Evolutionary conservation across 2,888 invertebrate genomes (phyloP), one percentile per base, ranked within the genome.

Genomic region (Coecobrya sp.): DNA sequence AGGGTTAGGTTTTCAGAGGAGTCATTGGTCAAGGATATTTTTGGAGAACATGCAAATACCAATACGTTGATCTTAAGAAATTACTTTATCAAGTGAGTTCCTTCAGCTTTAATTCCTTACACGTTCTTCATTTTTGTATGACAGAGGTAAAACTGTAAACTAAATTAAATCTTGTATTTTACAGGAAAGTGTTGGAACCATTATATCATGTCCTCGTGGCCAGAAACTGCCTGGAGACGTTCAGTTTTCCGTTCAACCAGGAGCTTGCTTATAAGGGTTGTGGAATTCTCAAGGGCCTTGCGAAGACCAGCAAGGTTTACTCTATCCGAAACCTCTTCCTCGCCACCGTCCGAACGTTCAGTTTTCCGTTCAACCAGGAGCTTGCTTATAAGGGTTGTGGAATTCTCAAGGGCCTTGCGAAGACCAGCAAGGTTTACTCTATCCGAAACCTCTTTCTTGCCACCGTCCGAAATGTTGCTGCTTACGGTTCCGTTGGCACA

Each of bases 231-330:
- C 65, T 95, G 89, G 94, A 94, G 89, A 94, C 94, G 5, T 94
- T 95, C 88, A 93, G 94, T 70, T 94, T 94, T 81, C 95, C 94
- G 1, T 91, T 94, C 65, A 86, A 94, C 45, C 91, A 95, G 13
- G 92, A 94, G 82, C 81, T 95, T 68, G 89, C 92, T 5, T 13
- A 70, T 25, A 92, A 93, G 49, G 92, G 93, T 30, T 88, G 85
- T 52, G 82, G 25, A 19, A 89, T 95, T 84, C 92, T 93, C 42
- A 73, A 62, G 52, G 86, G 92, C 11, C 86, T 95, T 13, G 91
- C 89, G n/a, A 93, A 92, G 25, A 91, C 93, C 16, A 91, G 30
- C 52, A 90, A 93, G 91, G 70, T 70, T 55, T 89, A 93, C 82
- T 89, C 94, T 16, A 52, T 94, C 22, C 81, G 55, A 30, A 94